These are phyloP conservation scores for Petroica traversi DNA, from an alignment of 2,113 vertebrate species.

Conservation along the genomic window DNA sequence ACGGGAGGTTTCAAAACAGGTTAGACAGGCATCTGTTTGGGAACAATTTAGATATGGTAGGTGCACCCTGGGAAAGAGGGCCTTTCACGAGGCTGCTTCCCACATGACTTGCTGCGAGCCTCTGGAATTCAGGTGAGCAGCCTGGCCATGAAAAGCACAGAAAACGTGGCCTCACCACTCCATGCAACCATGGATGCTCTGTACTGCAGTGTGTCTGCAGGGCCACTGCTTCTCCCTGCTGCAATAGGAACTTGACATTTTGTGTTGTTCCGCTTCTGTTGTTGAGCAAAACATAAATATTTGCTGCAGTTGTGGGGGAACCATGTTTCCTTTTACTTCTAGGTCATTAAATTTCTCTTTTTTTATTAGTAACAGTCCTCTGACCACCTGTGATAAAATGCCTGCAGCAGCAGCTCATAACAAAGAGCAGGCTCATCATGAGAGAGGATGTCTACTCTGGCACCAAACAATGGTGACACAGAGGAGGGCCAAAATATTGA, in stretches of 20 bases:
- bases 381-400: fast-evolving
- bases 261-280: fast-evolving
- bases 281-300: background rate
- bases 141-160: background rate
- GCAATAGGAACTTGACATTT: background rate
- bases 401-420: fast-evolving
- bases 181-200: fast-evolving
- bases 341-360: background rate
- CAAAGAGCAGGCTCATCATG: fast-evolving
- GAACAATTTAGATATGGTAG: background rate
- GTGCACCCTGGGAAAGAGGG: background rate
- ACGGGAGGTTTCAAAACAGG: background rate
- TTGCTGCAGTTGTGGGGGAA: background rate
- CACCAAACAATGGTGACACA: background rate
- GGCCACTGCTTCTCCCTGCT: too few relatives aligned
- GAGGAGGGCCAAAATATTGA: background rate
- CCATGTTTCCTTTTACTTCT: fast-evolving
- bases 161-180: fast-evolving
- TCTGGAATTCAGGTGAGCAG: background rate
- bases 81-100: background rate
- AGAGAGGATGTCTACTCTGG: background rate
- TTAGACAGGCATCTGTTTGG: background rate
- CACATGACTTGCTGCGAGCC: fast-evolving
- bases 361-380: background rate
- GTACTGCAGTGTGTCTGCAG: fast-evolving